Evolutionary conservation across 2,797 vertebrate genomes (phyloP).

Genomic region (Sternotherus odoratus): DNA sequence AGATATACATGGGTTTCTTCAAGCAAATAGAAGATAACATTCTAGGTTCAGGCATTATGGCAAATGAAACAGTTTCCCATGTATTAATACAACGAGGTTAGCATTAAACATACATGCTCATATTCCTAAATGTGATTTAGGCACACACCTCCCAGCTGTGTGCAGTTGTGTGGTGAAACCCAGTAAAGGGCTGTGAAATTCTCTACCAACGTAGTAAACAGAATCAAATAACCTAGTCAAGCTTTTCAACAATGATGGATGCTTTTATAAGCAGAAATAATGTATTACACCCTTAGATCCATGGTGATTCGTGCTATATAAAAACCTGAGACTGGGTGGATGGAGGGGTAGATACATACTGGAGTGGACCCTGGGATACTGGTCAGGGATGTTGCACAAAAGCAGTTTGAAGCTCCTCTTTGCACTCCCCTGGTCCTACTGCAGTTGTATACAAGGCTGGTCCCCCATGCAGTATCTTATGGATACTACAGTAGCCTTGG

Average conservation of each 20-base stretch:
- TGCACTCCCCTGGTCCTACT: not conserved
- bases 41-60: not conserved
- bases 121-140: accelerated
- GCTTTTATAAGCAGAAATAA: not conserved
- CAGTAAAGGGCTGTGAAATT: not conserved
- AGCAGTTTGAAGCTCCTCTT: not conserved
- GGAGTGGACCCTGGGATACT: not conserved
- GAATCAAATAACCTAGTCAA: not conserved
- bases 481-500: not conserved
- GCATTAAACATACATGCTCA: not conserved
- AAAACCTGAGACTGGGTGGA: not conserved
- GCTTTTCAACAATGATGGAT: not conserved
- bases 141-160: not conserved
- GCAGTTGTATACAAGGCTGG: not conserved
- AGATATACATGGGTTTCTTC: not conserved
- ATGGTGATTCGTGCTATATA: not conserved
- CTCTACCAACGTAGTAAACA: not conserved
- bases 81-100: not conserved
- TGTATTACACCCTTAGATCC: not conserved
- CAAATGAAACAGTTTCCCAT: not conserved
- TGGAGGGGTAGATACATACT: not conserved
- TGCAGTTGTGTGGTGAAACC: not conserved
- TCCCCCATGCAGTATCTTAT: too few species aligned
- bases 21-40: not conserved
- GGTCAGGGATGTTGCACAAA: not conserved